Percentiles rank a stretch among this genome's conserved stretches.
These are phyloP conservation scores for Leptobrachium ailaonicum DNA, from an alignment of 2,113 vertebrate genomes.

Conservation along the genomic window DNA sequence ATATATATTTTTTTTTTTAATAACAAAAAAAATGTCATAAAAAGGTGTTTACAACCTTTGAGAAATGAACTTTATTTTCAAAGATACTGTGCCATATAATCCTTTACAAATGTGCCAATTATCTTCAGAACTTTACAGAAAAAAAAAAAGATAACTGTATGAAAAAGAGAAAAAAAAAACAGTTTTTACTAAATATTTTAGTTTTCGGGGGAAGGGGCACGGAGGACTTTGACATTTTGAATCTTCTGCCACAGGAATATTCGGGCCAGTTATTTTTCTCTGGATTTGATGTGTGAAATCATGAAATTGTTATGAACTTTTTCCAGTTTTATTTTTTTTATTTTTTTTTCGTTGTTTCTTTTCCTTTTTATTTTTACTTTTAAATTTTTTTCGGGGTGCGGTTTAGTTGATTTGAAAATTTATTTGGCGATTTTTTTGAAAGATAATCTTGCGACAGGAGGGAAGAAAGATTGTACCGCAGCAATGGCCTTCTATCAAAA, in stretches of 20 bases:
- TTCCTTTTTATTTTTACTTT: constrained; percentile 20
- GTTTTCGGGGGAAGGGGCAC: constrained; percentile 36
- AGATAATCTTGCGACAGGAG: constrained; percentile 42
- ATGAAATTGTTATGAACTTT: constrained; percentile 36
- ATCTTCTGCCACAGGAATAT: constrained; percentile 44
- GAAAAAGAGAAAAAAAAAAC: constrained; percentile 27
- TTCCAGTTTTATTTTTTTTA: constrained; percentile 6
- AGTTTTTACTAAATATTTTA: constrained; percentile 45
- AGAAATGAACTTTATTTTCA: constrained; percentile 45
- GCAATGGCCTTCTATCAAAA: constrained; percentile 24
- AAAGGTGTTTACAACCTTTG: constrained; percentile 43
- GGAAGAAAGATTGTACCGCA: constrained; percentile 8
- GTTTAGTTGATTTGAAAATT: constrained; percentile 31
- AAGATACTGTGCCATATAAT: constrained; percentile 48
- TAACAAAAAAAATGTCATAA: constrained; percentile 22
- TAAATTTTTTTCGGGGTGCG: constrained; percentile 14
- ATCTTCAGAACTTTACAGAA: constrained; percentile 44
- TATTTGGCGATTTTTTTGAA: constrained; percentile 29
- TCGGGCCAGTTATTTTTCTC: constrained; percentile 44
- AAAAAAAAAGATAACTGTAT: constrained; percentile 29
- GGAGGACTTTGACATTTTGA: constrained; percentile 35
- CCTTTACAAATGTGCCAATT: constrained; percentile 50
- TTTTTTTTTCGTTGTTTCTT: not conserved
- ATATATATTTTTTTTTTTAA: constrained; percentile 17
- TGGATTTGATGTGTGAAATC: constrained; percentile 44